These are phyloP conservation scores for Agonopterix heracliana DNA, from an alignment of 2,888 invertebrate species.

Conservation along the genomic window DNA sequence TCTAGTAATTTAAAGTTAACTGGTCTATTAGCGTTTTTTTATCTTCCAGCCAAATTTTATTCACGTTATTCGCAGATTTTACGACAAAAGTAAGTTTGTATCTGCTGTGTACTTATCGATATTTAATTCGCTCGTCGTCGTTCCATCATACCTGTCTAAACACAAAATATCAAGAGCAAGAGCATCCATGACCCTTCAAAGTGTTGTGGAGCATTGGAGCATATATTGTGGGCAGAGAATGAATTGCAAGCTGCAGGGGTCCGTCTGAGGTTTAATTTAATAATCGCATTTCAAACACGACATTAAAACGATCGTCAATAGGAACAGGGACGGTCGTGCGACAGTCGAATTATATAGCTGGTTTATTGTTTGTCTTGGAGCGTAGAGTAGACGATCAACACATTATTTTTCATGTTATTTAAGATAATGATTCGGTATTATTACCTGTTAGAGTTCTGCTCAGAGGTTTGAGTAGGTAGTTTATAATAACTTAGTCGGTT, in stretches of 20 bases:
- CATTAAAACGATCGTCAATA: constrained; percentile 5
- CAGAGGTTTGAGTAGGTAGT: too few species aligned
- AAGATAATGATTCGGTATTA: too few species aligned
- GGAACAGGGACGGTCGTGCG: constrained; percentile 6
- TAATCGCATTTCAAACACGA: constrained; percentile 46
- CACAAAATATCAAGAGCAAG: constrained; percentile 38
- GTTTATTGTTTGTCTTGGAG: constrained; percentile 22
- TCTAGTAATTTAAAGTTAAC: too few species aligned
- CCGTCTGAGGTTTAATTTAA: constrained; percentile 51
- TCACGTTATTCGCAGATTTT: too few species aligned
- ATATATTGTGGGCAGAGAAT: constrained; percentile 44
- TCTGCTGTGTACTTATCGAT: too few species aligned
- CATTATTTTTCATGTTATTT: too few species aligned
- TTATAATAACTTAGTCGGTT: too few species aligned
- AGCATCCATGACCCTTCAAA: constrained; percentile 30
- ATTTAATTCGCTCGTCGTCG: constrained; percentile 3
- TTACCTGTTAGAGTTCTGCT: too few species aligned
- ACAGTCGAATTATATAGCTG: constrained; percentile 17
- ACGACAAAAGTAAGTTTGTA: too few species aligned
- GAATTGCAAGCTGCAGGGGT: constrained; percentile 41
- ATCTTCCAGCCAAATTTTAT: too few species aligned
- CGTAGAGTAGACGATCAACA: constrained; percentile 15
- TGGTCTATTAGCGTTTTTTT: too few species aligned
- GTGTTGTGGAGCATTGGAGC: constrained; percentile 29
- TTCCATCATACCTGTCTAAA: constrained; percentile 44